These are phyloP conservation scores for Epizoanthus rinbou DNA, from an alignment of 92 coral and sea anemone genomes.

Conservation along the genomic window DNA sequence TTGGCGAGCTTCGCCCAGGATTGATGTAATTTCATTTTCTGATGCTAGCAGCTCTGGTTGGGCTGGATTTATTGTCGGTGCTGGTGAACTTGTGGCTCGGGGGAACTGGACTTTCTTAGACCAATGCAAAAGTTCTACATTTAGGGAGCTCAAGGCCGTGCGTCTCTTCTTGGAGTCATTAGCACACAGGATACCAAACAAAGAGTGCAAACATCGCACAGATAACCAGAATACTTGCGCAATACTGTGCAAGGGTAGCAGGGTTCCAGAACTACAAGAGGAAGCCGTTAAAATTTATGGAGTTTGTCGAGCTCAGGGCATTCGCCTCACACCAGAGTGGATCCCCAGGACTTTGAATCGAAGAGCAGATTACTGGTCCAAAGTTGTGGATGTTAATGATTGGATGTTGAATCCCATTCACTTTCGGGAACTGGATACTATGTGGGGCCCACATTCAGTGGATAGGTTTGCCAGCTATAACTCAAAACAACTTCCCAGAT, in stretches of 20 bases:
- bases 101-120: neutral
- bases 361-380: conserved; percentile 14
- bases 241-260: no score
- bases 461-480: conserved; percentile 62
- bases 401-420: conserved; percentile 33
- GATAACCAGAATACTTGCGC: conserved; percentile 16
- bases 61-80: neutral
- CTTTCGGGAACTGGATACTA: conserved; percentile 19
- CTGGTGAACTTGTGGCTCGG: neutral
- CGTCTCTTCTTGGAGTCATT: conserved; percentile 19
- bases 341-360: conserved; percentile 8
- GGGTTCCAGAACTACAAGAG: no score
- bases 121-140: conserved; percentile 4
- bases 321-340: conserved; percentile 17
- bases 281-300: no score
- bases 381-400: conserved; percentile 11
- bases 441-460: conserved; percentile 3
- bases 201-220: conserved; percentile 29
- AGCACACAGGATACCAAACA: neutral
- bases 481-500: conserved; percentile 58
- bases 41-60: conserved; percentile 6
- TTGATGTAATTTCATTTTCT: neutral
- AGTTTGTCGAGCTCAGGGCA: neutral
- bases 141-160: conserved; percentile 30
- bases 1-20: neutral